Percentiles rank a stretch among this genome's conserved stretches.
These are phyloP conservation scores for Cydia fagiglandana DNA, from an alignment of 1,140 invertebrate species.

Conservation along the genomic window DNA sequence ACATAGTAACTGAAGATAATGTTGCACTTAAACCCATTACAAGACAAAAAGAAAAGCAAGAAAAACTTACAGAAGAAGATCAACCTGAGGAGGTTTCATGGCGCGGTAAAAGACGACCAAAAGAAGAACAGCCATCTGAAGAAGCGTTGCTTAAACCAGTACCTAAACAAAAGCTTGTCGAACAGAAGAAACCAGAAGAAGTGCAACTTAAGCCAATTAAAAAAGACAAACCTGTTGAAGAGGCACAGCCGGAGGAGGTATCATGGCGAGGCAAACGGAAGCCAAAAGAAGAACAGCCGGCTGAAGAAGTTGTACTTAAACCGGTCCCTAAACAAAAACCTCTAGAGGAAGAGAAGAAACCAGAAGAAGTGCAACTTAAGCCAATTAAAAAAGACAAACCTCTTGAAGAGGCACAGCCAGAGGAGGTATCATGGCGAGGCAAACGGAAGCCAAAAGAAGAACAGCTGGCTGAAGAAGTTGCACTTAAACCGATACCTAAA, in stretches of 20 bases:
- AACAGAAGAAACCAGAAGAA: constrained; percentile 62
- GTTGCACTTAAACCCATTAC: constrained; percentile 38
- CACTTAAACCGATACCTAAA: constrained; percentile 22
- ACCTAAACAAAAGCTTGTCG: constrained; percentile 61
- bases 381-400: constrained; percentile 28
- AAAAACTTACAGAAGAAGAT: constrained; percentile 9
- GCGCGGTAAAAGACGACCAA: constrained; percentile 23
- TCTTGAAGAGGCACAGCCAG: background rate
- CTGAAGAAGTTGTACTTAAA: constrained; percentile 32
- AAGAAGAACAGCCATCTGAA: constrained; percentile 31
- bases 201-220: constrained; percentile 57
- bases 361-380: constrained; percentile 19
- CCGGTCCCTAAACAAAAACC: constrained; percentile 25
- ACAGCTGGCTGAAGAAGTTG: constrained; percentile 21
- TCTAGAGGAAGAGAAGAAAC: constrained; percentile 30
- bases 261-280: background rate
- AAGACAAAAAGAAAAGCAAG: constrained; percentile 57
- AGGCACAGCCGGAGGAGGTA: constrained; percentile 14
- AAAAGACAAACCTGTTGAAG: constrained; percentile 21
- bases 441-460: constrained; percentile 1
- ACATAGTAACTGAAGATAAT: constrained; percentile 33
- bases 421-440: constrained; percentile 2
- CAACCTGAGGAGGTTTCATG: background rate
- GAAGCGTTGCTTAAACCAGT: constrained; percentile 34
- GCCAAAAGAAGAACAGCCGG: constrained; percentile 10